Evolutionary conservation across 2,888 invertebrate genomes (phyloP).

Genomic region (Cybosia mesomella): DNA sequence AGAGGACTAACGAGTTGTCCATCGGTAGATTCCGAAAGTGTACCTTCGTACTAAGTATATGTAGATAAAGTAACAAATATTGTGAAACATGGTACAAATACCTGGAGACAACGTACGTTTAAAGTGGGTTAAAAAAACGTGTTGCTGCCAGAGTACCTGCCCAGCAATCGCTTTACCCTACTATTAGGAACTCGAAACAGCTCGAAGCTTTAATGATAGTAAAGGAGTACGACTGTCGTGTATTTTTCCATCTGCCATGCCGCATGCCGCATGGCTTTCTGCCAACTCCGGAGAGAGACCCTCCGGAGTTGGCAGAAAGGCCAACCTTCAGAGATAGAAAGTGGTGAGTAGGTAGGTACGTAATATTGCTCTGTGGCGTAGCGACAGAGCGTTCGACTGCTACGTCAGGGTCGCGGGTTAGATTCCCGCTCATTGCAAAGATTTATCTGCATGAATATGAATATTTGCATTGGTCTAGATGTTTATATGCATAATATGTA

Average conservation of each 20-base stretch:
- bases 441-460: too few species aligned
- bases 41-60: background rate
- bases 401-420: too few species aligned
- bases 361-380: too few species aligned
- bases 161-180: background rate
- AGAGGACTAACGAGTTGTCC: background rate
- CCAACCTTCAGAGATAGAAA: background rate
- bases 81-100: conserved; percentile 9
- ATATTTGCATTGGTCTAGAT: too few species aligned
- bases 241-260: too few species aligned
- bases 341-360: too few species aligned
- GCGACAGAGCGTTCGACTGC: too few species aligned
- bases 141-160: background rate
- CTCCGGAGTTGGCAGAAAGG: background rate
- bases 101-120: conserved; percentile 6
- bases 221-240: too few species aligned
- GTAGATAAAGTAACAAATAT: conserved; percentile 1
- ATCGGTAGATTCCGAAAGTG: background rate
- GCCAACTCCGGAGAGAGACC: too few species aligned
- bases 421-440: too few species aligned
- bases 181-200: background rate
- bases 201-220: background rate
- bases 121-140: background rate
- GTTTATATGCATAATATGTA: too few species aligned
- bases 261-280: background rate